Base-by-base conservation (phyloP, 2,797 vertebrate species). In the Manis crassicaudata region DNA sequence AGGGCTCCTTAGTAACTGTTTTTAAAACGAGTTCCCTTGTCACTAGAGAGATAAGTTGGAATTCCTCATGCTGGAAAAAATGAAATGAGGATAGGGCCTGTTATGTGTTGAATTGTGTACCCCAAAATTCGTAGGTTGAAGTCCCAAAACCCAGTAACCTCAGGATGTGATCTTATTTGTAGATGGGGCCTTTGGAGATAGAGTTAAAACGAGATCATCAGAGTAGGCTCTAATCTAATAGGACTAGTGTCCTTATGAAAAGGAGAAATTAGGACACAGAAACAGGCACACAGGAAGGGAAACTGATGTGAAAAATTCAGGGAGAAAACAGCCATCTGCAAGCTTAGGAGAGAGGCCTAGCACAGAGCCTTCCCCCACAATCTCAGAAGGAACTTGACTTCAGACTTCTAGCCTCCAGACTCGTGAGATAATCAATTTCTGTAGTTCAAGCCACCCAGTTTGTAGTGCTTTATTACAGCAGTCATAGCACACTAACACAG, bases 141-240 rank as follows among this genome's bases (percentile, higher is more conserved):
- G 5, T 40, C 17, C 56, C 80, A 63, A 72, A 5, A 18, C 23
- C 29, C 68, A 77, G 32, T 43, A 67, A 67, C 16, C 68, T 89
- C n/a, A 37, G 29, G 85, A 88, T 40, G 58, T 88, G 65, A 65
- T 11, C 16, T 90, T 92, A 32, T 91, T 95, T 93, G 70, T 10
- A 93, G 73, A 23, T 20, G 54, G 46, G n/a, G n/a, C 70, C 54
- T 82, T 93, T 14, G 46, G 35, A 76, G 52, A 91, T 50, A 2
- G 85, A 18, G 9, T 46, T 77, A 72, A 94, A 93, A 89, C 67
- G 81, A 97, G 50, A 21, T 80, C 54, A 63, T 80, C 35, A 54
- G 8, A 20, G 25, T 92, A 35, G 32, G 52, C 75, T 76, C n/a
- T 94, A 67, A 65, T 82, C 21, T 1, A 9, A 32, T 54, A 72